Percentiles rank a stretch among this genome's conserved stretches.
Conservation (phyloP, 2,888 invertebrate species). For the Auanema freiburgensis region DNA sequence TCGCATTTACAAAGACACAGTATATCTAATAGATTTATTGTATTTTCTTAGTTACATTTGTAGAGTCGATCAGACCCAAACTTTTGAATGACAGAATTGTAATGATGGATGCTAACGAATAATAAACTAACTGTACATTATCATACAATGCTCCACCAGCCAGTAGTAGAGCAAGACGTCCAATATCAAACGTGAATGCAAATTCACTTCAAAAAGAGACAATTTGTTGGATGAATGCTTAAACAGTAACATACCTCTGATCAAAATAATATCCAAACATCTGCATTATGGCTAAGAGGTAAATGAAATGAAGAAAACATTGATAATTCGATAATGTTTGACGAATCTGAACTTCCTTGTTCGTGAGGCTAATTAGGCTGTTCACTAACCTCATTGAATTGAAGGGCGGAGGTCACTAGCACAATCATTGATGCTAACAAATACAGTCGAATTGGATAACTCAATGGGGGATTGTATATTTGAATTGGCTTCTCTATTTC, state of each 20-base stretch:
- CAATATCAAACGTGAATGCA: constrained; percentile 3
- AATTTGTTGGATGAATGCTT: no score
- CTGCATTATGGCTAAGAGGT: constrained; percentile 23
- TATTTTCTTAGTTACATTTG: no score
- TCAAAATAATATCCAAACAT: constrained; percentile 34
- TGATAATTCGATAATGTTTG: not conserved
- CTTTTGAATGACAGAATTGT: no score
- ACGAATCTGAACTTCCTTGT: constrained; percentile 8
- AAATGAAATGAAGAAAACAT: constrained; percentile 7
- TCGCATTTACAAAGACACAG: no score
- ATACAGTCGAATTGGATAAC: constrained; percentile 51
- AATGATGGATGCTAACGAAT: no score
- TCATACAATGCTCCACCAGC: constrained; percentile 2
- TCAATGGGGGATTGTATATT: constrained; percentile 47
- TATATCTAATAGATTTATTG: no score
- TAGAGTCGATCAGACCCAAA: no score
- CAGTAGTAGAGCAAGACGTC: constrained; percentile 6
- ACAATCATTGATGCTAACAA: constrained; percentile 44
- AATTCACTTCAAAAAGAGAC: constrained; percentile 5
- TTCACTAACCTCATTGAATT: constrained; percentile 18
- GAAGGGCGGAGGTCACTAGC: constrained; percentile 27
- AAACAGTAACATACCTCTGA: no score
- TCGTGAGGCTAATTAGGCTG: no score
- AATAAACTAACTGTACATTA: no score
- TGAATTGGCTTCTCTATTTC: constrained; percentile 51